Conservation (phyloP, 2,888 invertebrate genomes). For the Tetranychus piercei region DNA sequence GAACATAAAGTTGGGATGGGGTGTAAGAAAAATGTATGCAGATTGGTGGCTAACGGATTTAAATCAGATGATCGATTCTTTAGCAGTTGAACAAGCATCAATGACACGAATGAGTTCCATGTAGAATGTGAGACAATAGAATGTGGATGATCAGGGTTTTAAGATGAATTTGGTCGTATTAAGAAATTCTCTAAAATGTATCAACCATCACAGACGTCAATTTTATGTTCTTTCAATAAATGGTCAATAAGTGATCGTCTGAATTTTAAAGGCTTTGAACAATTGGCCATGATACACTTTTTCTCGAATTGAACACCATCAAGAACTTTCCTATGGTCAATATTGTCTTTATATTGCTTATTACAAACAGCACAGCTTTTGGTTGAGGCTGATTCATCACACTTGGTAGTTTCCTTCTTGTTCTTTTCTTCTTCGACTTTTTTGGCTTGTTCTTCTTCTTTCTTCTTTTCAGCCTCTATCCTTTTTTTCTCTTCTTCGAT, state of each 20-base stretch:
- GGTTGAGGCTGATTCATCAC: background rate
- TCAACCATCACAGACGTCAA: background rate
- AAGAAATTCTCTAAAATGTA: too few relatives aligned
- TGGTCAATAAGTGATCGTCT: background rate
- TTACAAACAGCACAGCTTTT: conserved; percentile 6
- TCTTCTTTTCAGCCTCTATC: background rate
- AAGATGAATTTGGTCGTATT: too few relatives aligned
- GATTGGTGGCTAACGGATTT: too few relatives aligned
- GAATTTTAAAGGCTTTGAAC: background rate
- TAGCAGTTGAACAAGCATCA: too few relatives aligned
- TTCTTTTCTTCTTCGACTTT: background rate
- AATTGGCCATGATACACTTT: background rate
- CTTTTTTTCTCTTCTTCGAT: background rate
- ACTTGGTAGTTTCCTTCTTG: background rate
- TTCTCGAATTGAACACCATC: background rate
- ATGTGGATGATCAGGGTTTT: too few relatives aligned
- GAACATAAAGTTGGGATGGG: too few relatives aligned
- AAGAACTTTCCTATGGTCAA: background rate
- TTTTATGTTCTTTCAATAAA: background rate
- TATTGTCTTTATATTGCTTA: background rate
- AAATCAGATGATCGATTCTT: too few relatives aligned
- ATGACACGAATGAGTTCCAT: too few relatives aligned
- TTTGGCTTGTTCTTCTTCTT: background rate
- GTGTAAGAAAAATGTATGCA: too few relatives aligned
- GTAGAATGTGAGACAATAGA: too few relatives aligned